A percentile compares a stretch with the other conserved stretches of the same genome.
Evolutionary conservation across 2,888 invertebrate species (phyloP).

Genomic region (Drosophila formosana): DNA sequence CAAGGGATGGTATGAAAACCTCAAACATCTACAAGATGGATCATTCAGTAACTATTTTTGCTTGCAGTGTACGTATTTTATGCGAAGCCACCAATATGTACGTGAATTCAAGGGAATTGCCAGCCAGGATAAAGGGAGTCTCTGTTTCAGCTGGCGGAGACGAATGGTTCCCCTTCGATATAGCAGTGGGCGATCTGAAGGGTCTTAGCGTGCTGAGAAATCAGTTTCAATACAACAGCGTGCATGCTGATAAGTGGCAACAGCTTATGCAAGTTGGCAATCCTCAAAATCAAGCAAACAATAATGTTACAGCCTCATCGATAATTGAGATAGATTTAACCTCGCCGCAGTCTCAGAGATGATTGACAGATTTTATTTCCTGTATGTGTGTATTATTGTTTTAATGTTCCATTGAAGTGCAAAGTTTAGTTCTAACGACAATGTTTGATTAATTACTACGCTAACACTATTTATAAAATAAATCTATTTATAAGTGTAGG

Average conservation of each 20-base stretch:
- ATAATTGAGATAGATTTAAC: constrained; percentile 64
- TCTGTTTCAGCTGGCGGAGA: constrained; percentile 20
- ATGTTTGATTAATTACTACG: neutral
- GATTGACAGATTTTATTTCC: constrained; percentile 10
- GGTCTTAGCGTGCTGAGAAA: constrained; percentile 27
- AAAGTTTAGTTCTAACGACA: neutral
- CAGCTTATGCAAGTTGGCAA: constrained; percentile 33
- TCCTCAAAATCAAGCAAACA: constrained; percentile 7
- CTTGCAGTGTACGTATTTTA: constrained; percentile 52
- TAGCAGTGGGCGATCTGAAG: constrained; percentile 11
- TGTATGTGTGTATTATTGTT: neutral
- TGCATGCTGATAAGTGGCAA: constrained; percentile 40
- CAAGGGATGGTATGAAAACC: constrained; percentile 44
- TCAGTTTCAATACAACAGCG: constrained; percentile 8
- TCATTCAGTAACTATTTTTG: neutral
- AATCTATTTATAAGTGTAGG: neutral
- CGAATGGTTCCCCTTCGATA: constrained; percentile 49
- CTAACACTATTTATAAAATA: neutral
- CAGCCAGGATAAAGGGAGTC: constrained; percentile 57
- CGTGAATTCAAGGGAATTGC: constrained; percentile 53
- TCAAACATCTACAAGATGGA: neutral
- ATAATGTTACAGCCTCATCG: constrained; percentile 25
- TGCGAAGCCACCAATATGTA: constrained; percentile 56
- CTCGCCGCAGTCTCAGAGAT: constrained; percentile 28
- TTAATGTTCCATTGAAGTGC: neutral